phyloP scores from a whole-genome alignment of 2,797 vertebrate species.

The Microctenopoma stevenorrisi region DNA sequence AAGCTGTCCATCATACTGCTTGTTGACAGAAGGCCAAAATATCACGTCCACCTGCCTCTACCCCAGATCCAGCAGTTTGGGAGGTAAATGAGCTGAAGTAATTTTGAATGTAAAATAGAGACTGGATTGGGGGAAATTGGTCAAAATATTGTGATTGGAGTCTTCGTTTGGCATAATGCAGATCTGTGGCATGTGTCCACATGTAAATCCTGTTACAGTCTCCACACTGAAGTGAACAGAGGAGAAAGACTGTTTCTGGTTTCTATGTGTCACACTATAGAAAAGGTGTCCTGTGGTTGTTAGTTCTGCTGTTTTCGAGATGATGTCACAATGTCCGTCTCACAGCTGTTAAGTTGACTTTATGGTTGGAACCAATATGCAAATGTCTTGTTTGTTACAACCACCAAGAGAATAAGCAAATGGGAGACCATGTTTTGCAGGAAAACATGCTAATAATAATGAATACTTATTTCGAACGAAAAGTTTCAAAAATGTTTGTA shows the following conservation, averaged over 20 bases:
- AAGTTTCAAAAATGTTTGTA: too few relatives aligned
- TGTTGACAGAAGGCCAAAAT: constrained; percentile 78
- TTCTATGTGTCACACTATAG: too few relatives aligned
- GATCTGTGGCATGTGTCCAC: not conserved
- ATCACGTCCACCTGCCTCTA: constrained; percentile 66
- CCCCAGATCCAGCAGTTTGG: constrained; percentile 52
- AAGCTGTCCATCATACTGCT: constrained; percentile 78
- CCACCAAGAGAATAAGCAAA: too few relatives aligned
- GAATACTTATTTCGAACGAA: too few relatives aligned
- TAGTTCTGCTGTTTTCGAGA: too few relatives aligned
- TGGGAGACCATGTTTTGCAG: too few relatives aligned
- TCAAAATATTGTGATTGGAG: constrained; percentile 37
- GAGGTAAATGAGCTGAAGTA: constrained; percentile 35
- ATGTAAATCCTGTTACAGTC: not conserved
- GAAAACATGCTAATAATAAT: too few relatives aligned
- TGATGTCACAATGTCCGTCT: too few relatives aligned
- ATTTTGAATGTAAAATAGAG: constrained; percentile 18
- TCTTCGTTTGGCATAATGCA: not conserved
- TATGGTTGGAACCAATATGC: too few relatives aligned
- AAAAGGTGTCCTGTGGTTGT: too few relatives aligned
- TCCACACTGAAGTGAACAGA: not conserved
- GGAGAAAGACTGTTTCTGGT: not conserved
- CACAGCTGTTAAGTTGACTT: too few relatives aligned
- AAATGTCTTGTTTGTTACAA: too few relatives aligned
- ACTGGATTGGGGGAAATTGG: not conserved